Evolutionary conservation across 2,888 invertebrate genomes (phyloP), one percentile per base, ranked within the genome.

Genomic region (Callinectes sapidus): DNA sequence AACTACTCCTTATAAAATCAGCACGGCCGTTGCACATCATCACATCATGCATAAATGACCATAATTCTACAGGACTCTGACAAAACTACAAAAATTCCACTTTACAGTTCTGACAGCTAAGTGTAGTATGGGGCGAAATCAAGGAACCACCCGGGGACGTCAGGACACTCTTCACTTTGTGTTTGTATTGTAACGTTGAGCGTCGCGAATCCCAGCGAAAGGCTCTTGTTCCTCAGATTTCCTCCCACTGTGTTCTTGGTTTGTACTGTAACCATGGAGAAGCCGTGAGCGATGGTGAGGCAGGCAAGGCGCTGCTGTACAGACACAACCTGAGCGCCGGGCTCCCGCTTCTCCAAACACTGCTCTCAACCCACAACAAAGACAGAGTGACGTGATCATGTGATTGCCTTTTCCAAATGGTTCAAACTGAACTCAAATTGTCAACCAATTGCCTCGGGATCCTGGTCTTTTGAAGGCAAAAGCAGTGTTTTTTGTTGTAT

Each of bases 231-330:
- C 90, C 77, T 61, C 35, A 42, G 71, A 90, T 90, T 88, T 92
- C 92, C 87, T 77, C 90, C 90, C 88, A 90, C 85, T 92, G 90
- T 90, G 92, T 90, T 92, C 66, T 92, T 92, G 92, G 92, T 92
- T 92, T 92, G 92, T 92, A 92, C 92, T 92, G 92, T 92, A 90
- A 92, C 92, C 92, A 92, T 92, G 92, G 92, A 92, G 90, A 77
- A 92, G 92, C 81, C 87, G 87, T 87, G 87, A 89, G 81, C 85
- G 92, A 89, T 92, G 89, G 85, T 92, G 89, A 92, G 85, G 90
- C 90, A 92, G 85, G 90, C 90, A 35, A 87, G 87, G 89, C 89
- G 90, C 92, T 90, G 90, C 90, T 87, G 35, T 54, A 54, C 92
- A 90, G 32, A 91, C 88, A 92, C 92, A 90, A 90, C 90, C 90